Evolutionary conservation across 2,113 vertebrate genomes (phyloP).

Genomic region (Neolamprologus sp.): DNA sequence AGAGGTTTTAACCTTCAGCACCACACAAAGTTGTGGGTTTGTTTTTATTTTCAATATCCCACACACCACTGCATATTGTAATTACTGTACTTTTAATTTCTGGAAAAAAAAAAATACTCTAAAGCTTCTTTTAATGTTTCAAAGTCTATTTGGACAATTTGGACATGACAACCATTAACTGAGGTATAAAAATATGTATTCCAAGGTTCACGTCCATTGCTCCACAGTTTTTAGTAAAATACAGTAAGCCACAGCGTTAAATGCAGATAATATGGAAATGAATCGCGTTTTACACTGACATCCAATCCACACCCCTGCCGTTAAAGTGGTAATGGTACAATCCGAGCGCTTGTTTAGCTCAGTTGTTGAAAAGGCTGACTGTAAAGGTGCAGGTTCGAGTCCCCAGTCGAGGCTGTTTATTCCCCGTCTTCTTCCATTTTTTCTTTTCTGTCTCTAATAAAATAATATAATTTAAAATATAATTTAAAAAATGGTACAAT

Average conservation of each 20-base stretch:
- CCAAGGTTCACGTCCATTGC: not conserved
- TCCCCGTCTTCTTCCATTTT: not conserved
- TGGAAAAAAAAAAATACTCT: accelerated
- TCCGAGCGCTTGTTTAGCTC: not conserved
- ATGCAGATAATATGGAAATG: not conserved
- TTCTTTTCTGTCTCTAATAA: not conserved
- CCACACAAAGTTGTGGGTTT: not conserved
- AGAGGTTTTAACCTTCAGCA: not conserved
- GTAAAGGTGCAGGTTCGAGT: not conserved
- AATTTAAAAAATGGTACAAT: not conserved
- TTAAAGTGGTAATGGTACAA: not conserved
- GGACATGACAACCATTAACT: not conserved
- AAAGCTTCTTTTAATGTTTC: not conserved
- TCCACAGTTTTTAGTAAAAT: not conserved
- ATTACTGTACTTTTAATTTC: not conserved
- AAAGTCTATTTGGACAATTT: not conserved
- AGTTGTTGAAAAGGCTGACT: not conserved
- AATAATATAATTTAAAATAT: not conserved
- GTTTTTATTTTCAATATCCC: not conserved
- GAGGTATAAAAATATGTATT: not conserved
- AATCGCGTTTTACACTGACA: not conserved
- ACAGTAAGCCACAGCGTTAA: not conserved
- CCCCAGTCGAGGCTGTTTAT: not conserved
- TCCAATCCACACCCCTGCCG: not conserved
- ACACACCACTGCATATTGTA: not conserved